These are phyloP conservation scores for Molanna angustata DNA, from an alignment of 2,888 invertebrate species.

Conservation along the genomic window DNA sequence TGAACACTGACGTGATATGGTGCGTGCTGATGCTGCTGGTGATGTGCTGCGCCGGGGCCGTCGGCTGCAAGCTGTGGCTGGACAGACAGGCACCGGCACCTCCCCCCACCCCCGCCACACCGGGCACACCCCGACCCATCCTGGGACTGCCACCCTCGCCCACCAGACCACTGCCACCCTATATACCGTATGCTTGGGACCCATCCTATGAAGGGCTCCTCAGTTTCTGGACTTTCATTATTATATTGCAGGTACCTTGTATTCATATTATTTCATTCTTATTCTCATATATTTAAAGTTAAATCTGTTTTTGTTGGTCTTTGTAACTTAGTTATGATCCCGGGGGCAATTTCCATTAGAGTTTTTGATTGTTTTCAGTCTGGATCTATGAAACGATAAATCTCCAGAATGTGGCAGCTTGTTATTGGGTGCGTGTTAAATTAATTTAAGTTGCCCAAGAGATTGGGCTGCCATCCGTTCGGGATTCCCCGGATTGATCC, in stretches of 20 bases:
- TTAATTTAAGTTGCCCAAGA: too few relatives aligned
- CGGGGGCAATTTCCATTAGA: too few relatives aligned
- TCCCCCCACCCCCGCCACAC: slow-evolving; percentile 16
- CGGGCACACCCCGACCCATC: neutral
- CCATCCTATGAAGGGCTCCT: slow-evolving; percentile 74
- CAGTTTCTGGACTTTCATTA: slow-evolving; percentile 94
- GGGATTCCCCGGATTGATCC: too few relatives aligned
- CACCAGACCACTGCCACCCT: slow-evolving; percentile 59
- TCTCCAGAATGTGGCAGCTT: too few relatives aligned
- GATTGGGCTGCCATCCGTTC: too few relatives aligned
- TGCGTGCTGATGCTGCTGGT: slow-evolving; percentile 89
- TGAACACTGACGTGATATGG: slow-evolving; percentile 96
- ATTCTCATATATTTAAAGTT: too few relatives aligned
- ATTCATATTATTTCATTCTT: too few relatives aligned
- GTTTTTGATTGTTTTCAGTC: too few relatives aligned
- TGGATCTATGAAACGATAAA: too few relatives aligned
- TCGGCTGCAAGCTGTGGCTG: slow-evolving; percentile 87
- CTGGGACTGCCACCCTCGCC: slow-evolving; percentile 16
- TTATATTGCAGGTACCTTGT: slow-evolving; percentile 88
- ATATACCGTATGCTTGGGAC: slow-evolving; percentile 61
- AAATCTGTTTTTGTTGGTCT: too few relatives aligned
- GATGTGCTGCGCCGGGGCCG: slow-evolving; percentile 86
- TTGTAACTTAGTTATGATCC: too few relatives aligned
- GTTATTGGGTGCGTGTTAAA: too few relatives aligned
- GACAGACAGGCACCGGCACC: slow-evolving; percentile 41